Percentiles rank a stretch among this genome's conserved stretches.
phyloP scores from a whole-genome alignment of 2,888 invertebrate genomes.

The Keiferia lycopersicella region DNA sequence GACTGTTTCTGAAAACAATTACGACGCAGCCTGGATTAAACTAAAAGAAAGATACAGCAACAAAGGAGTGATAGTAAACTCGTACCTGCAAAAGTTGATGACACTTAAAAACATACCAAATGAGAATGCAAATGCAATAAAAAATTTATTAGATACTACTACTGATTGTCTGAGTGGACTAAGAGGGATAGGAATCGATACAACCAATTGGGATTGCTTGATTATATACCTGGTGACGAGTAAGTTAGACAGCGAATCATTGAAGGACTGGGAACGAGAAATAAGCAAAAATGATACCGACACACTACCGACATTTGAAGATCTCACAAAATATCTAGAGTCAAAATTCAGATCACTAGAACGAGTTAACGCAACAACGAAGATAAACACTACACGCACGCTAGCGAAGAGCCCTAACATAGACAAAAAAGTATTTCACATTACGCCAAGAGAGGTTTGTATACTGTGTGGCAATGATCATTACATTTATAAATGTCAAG shows the following conservation, averaged over 20 bases:
- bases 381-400: not conserved
- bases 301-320: constrained; percentile 21
- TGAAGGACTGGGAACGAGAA: constrained; percentile 6
- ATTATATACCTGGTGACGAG: constrained; percentile 26
- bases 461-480: not conserved
- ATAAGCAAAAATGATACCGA: constrained; percentile 4
- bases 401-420: not conserved
- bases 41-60: not conserved
- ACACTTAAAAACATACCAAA: not conserved
- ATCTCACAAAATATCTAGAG: not conserved
- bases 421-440: not conserved
- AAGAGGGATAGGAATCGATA: not conserved
- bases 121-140: constrained; percentile 31
- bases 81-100: not conserved
- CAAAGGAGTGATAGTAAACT: not conserved
- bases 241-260: not conserved
- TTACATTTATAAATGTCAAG: not conserved
- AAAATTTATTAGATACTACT: constrained; percentile 33
- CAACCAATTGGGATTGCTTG: constrained; percentile 4
- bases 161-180: not conserved
- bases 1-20: not conserved
- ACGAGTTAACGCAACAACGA: not conserved
- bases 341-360: not conserved
- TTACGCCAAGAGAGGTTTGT: not conserved
- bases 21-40: not conserved